phyloP scores from a whole-genome alignment of 2,797 vertebrate species.

The Phaenicophaeus curvirostris region DNA sequence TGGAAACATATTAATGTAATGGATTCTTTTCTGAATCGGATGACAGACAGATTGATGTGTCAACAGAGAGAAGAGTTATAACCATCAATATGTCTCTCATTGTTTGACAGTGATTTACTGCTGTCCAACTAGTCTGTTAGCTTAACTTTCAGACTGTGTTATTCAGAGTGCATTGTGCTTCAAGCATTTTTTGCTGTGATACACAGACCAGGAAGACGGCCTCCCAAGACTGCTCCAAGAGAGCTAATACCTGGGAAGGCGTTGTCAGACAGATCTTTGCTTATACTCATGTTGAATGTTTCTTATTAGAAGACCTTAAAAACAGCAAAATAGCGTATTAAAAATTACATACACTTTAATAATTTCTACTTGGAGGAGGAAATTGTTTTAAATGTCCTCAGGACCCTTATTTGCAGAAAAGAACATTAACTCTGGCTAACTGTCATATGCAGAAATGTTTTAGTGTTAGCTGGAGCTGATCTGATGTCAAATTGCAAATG shows the following conservation, averaged over 20 bases:
- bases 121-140: conserved; percentile 46
- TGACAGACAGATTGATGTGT: conserved; percentile 68
- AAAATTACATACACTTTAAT: not conserved
- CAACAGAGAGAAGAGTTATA: conserved; percentile 54
- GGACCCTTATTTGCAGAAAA: not conserved
- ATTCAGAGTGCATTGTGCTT: not conserved
- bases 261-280: not conserved
- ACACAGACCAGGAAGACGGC: not conserved
- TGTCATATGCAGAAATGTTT: not conserved
- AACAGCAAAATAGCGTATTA: not conserved
- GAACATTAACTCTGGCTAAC: not conserved
- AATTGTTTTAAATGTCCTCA: not conserved
- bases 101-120: conserved; percentile 58
- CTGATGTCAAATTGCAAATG: not conserved
- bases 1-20: conserved; percentile 49
- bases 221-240: not conserved
- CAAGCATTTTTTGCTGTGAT: not conserved
- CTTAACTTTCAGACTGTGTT: conserved; percentile 6
- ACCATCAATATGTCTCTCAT: conserved; percentile 42
- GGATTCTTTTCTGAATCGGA: conserved; percentile 7
- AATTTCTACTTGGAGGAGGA: not conserved
- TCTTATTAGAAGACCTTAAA: not conserved
- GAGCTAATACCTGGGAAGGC: not conserved
- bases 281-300: not conserved
- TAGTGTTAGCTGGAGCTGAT: not conserved